Evolutionary conservation across 2,888 invertebrate genomes (phyloP).

Genomic region (Exephanes ischioxanthus): DNA sequence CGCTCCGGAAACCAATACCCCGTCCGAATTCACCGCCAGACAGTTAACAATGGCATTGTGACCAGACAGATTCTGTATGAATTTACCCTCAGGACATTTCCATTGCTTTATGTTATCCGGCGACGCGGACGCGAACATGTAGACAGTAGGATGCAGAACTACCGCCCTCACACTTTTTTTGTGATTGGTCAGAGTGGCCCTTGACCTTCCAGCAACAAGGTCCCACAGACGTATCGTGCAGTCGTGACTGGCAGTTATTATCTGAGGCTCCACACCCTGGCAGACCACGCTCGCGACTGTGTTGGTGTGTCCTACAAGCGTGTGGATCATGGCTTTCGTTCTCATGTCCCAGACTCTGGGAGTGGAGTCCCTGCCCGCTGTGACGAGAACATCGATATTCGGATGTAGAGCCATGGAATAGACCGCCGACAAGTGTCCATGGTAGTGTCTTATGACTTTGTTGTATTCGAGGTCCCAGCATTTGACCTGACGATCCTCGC

Average conservation of each 20-base stretch:
- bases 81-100: constrained; percentile 99
- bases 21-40: constrained; percentile 97
- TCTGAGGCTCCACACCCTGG: constrained; percentile 97
- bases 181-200: constrained; percentile 98
- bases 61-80: constrained; percentile 98
- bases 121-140: constrained; percentile 99
- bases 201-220: constrained; percentile 96
- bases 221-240: constrained; percentile 99
- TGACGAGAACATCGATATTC: constrained; percentile 96
- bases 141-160: constrained; percentile 91
- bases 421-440: constrained; percentile 98
- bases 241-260: constrained; percentile 97
- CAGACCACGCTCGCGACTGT: constrained; percentile 98
- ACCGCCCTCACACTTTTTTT: constrained; percentile 97
- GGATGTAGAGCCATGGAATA: constrained; percentile 98
- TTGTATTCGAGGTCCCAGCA: constrained; percentile 99
- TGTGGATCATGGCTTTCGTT: constrained; percentile 99
- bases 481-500: constrained; percentile 99
- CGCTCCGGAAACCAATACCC: constrained; percentile 98
- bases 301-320: constrained; percentile 97
- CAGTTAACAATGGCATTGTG: constrained; percentile 99
- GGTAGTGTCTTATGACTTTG: constrained; percentile 98
- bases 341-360: constrained; percentile 99
- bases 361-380: constrained; percentile 97
- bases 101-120: constrained; percentile 99